Evolutionary conservation across 2,113 vertebrate species (phyloP), one percentile per base, ranked within the genome.

Genomic region (Neogobius melanostomus): DNA sequence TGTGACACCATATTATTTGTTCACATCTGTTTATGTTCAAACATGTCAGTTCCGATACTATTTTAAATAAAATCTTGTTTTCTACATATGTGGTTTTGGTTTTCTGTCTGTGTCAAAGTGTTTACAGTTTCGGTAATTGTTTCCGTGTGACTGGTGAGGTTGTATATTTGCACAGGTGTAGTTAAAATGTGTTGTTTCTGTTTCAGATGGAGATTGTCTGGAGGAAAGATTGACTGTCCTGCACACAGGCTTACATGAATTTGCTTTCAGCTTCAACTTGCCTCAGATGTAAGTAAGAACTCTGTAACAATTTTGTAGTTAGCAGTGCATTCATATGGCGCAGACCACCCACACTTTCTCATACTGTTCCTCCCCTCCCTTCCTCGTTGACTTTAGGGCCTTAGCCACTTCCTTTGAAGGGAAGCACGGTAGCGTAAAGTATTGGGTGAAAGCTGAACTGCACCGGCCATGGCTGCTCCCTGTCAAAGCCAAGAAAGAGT

Each of bases 371-470:
- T 59, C 11, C 11, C 65, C 36, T 12, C 48, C 54, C 54, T 15
- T 14, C 47, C 28, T 50, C 11, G 51, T 80, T 76, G 8, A 85
- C 91, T 75, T 81, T 86, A 99, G 97, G 96, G 95, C 97, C 90
- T 93, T 99, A 93, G 97, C 97, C 94, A 99, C 97, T 89, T 99
- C 97, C 89, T 99, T 99, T 74, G 97, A 99, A 91, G 97, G 97
- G 91, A 96, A 97, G 92, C 96, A 99, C 75, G 97, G 97, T 91
- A 97, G 95, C 88, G 96, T 99, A 89, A 93, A 97, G 73, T 98
- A 99, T 94, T 98, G 97, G 97, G 96, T 99, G 88, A 98, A 96
- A 91, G 97, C 96, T 1, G 96, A 99, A 86, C 95, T 99, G 85
- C 95, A 97, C 92, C 95, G 97, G 86, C 95, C 96, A 68, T 99